A percentile compares a stretch with the other conserved stretches of the same genome.
Conservation (phyloP, 2,888 invertebrate species). For the Mimachlamys varia region DNA sequence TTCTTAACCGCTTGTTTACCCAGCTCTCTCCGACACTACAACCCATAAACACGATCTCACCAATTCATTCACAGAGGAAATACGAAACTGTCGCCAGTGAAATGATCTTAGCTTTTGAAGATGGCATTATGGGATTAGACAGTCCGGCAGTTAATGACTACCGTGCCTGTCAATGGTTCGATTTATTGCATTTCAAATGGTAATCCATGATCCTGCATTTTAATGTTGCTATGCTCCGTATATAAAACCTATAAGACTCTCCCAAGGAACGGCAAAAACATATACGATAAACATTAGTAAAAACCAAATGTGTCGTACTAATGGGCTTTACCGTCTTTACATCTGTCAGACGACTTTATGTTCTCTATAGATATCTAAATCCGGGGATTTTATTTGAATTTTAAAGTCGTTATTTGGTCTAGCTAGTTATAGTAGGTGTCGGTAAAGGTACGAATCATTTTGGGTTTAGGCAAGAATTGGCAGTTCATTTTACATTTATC, state of each 20-base stretch:
- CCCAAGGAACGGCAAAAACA: background rate
- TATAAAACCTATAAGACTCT: background rate
- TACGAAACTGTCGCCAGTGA: conserved; percentile 26
- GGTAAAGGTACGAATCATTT: background rate
- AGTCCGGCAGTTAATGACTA: background rate
- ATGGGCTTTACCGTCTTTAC: background rate
- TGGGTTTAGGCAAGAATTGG: background rate
- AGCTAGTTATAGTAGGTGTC: background rate
- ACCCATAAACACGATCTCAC: background rate
- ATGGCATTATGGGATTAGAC: conserved; percentile 25
- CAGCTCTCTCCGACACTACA: background rate
- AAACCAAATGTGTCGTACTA: background rate
- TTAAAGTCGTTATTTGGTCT: conserved; percentile 12
- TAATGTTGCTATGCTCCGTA: conserved; percentile 18
- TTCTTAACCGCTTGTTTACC: background rate
- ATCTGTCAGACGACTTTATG: background rate
- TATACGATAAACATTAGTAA: conserved; percentile 28
- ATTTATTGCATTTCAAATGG: conserved; percentile 12
- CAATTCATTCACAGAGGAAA: conserved; percentile 22
- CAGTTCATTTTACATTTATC: background rate
- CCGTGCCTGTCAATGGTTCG: background rate
- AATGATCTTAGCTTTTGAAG: conserved; percentile 7
- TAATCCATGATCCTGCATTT: conserved; percentile 34
- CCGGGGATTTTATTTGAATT: conserved; percentile 26
- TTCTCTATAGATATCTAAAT: background rate